Evolutionary conservation across 2,113 vertebrate species (phyloP), one percentile per base, ranked within the genome.

Genomic region (Menura novaehollandiae): DNA sequence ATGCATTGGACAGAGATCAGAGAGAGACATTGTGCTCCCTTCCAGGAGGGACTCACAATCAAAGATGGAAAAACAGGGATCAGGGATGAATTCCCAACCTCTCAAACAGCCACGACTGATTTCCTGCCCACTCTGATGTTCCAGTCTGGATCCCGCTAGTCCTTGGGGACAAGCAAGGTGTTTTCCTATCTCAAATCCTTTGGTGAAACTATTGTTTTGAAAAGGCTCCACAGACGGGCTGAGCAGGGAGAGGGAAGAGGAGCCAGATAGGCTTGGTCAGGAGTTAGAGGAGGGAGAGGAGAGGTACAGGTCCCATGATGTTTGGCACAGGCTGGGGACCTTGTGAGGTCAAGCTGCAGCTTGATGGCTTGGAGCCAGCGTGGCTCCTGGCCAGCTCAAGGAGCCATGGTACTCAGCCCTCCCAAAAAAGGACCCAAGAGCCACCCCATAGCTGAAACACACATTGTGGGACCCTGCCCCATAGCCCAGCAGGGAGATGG

Each of bases 401-500:
- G 18, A 92, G 30, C 30, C 18, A 30, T 2, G 0, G 39, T 43
- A 35, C 33, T 30, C 64, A 77, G 63, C 43, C 53, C 10, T 7
- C 24, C 7, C 30, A 19, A 11, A 22, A 59, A 64, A 85, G 60
- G 18, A 35, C 44, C 35, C 37, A n/a, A 13, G 56, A 53, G 24
- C 24, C 13, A 37, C 20, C 19, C 18, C 59, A 35, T 9, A n/a
- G 24, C 44, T 75, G 49, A 64, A 82, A 85, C 1, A 0, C 66
- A n/a, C 2, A 3, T 15, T 0, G 2, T 30, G 32, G 12, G 15
- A 56, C 33, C 74, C 19, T 28, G 43, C 23, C n/a, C 17, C 2
- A 3, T 14, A 41, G 47, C 13, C 59, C 49, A 85, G 30, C 44
- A 59, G 52, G 71, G 26, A 63, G 13, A n/a, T 15, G 52, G 35